phyloP scores from a whole-genome alignment of 2,113 vertebrate species.

The Craseonycteris thonglongyai region DNA sequence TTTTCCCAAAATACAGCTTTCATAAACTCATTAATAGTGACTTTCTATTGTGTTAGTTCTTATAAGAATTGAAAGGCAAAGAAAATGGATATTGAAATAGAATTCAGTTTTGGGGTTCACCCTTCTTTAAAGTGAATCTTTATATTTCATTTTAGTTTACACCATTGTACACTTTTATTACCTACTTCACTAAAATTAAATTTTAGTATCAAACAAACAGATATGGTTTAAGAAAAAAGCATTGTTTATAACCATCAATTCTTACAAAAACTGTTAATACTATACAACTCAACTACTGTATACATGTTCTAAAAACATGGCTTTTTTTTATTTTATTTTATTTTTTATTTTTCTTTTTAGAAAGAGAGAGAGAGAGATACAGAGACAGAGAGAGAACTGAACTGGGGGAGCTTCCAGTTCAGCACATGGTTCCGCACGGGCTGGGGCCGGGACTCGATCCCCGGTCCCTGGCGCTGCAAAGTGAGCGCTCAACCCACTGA shows the following conservation, averaged over 20 bases:
- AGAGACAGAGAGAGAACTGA: no score
- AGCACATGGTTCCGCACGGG: no score
- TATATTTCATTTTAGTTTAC: constrained; percentile 20
- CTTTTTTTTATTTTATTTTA: no score
- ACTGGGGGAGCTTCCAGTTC: no score
- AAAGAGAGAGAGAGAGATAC: no score
- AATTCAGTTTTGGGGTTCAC: constrained; percentile 10
- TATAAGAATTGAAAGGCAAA: neutral
- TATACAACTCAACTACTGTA: neutral
- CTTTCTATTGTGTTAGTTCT: constrained; percentile 15
- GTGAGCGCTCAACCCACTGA: no score
- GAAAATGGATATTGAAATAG: constrained; percentile 30
- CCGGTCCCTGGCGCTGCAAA: no score
- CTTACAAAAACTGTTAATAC: constrained; percentile 17
- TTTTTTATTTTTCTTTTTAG: no score
- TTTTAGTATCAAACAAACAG: neutral
- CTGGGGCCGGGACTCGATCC: no score
- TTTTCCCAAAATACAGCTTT: constrained; percentile 1
- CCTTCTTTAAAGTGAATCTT: constrained; percentile 21
- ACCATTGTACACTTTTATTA: constrained; percentile 18
- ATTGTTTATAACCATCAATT: neutral
- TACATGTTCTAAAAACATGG: neutral
- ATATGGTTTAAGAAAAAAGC: constrained; percentile 14
- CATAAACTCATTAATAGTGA: neutral
- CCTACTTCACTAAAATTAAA: constrained; percentile 46